Percentiles rank a stretch among this genome's conserved stretches.
Conservation (phyloP, 2,888 invertebrate genomes). For the Helleia helle region DNA sequence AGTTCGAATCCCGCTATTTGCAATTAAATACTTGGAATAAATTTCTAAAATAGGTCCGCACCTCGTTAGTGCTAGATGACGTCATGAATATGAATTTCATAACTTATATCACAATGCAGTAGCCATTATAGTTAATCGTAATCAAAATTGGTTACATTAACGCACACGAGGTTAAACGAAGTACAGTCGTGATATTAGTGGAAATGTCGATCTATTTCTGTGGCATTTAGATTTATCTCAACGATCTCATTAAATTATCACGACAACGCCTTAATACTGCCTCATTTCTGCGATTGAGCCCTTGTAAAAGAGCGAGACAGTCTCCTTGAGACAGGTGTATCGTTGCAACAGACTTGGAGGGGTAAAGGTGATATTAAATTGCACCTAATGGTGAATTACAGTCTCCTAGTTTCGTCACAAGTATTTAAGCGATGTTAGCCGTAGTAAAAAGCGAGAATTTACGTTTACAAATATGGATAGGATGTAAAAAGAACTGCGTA, state of each 20-base stretch:
- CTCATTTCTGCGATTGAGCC: conserved; percentile 36
- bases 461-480: no score
- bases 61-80: no score
- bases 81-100: no score
- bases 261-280: conserved; percentile 40
- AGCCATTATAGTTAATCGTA: not conserved
- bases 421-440: conserved; percentile 24
- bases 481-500: no score
- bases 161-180: not conserved
- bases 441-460: conserved; percentile 29
- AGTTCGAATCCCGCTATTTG: no score
- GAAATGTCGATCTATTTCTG: conserved; percentile 41
- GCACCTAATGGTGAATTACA: conserved; percentile 34
- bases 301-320: conserved; percentile 46
- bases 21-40: no score
- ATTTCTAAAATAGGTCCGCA: no score
- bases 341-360: conserved; percentile 23
- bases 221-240: conserved; percentile 58
- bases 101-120: not conserved
- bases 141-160: conserved; percentile 1
- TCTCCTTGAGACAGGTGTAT: conserved; percentile 61
- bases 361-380: conserved; percentile 35
- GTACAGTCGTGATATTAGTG: conserved; percentile 36
- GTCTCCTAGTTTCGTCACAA: conserved; percentile 49
- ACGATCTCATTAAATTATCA: conserved; percentile 50